A percentile compares a stretch with the other conserved stretches of the same genome.
Evolutionary conservation across 2,888 invertebrate species (phyloP).

Genomic region (Pandemis cinnamomeana): DNA sequence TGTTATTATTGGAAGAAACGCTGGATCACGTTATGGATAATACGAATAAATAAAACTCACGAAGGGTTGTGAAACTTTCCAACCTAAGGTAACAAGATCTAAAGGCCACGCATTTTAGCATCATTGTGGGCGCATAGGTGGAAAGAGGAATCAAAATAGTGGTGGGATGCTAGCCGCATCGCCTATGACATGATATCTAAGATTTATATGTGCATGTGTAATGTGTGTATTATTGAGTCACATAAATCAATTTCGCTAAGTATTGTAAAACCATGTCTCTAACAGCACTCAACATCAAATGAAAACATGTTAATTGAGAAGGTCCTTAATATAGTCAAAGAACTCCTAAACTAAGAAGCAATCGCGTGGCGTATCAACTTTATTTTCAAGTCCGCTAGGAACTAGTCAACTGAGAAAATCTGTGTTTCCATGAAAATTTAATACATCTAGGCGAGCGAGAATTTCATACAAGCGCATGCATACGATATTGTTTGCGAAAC

Average conservation of each 20-base stretch:
- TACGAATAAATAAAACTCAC: no score
- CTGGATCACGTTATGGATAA: background rate
- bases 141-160: no score
- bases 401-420: conserved; percentile 15
- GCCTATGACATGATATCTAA: no score
- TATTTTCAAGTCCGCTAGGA: conserved; percentile 14
- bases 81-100: no score
- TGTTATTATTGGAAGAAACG: conserved; percentile 8
- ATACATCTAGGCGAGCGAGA: conserved; percentile 3
- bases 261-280: background rate
- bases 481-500: conserved; percentile 16
- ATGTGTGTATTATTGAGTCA: no score
- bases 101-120: no score
- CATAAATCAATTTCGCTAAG: background rate
- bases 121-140: no score
- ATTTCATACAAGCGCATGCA: conserved; percentile 18
- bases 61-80: no score
- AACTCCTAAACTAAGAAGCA: background rate
- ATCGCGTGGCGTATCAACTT: conserved; percentile 6
- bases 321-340: background rate
- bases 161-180: no score
- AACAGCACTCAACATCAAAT: background rate
- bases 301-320: background rate
- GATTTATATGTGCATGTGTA: no score
- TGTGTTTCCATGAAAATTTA: conserved; percentile 19